phyloP scores from a whole-genome alignment of 2,888 invertebrate genomes.

The Philereme vetulata region DNA sequence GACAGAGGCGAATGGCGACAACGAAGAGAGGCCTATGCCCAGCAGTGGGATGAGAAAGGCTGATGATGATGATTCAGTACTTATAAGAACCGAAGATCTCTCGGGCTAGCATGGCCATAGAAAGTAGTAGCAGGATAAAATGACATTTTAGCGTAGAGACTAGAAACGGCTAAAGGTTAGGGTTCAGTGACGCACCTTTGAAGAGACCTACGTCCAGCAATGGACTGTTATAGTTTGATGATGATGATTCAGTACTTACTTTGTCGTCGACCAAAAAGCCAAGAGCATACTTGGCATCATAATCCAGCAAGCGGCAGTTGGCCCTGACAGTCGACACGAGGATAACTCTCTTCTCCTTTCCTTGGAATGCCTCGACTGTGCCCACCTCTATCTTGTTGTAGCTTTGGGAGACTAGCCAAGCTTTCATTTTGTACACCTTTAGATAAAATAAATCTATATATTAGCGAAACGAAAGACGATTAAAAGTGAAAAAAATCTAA shows the following conservation, averaged over 20 bases:
- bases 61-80: too few species aligned
- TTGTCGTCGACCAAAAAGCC: constrained; percentile 82
- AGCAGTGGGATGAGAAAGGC: too few species aligned
- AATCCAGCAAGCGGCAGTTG: constrained; percentile 77
- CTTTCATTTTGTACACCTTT: constrained; percentile 77
- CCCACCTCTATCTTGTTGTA: constrained; percentile 86
- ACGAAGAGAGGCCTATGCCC: too few species aligned
- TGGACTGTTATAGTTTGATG: too few species aligned
- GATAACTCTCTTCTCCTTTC: constrained; percentile 92
- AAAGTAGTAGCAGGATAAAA: too few species aligned
- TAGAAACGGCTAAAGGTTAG: too few species aligned
- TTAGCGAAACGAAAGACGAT: not conserved
- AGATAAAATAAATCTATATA: not conserved
- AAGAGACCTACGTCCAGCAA: too few species aligned
- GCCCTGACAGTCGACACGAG: constrained; percentile 92
- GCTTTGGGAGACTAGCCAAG: constrained; percentile 54
- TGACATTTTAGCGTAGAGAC: too few species aligned
- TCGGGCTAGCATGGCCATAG: too few species aligned
- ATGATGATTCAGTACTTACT: constrained; percentile 42
- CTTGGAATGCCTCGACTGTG: constrained; percentile 94
- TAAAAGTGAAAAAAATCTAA: not conserved
- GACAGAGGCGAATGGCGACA: too few species aligned
- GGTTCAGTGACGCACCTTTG: too few species aligned
- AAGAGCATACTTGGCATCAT: constrained; percentile 80
- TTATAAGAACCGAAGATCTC: too few species aligned